Evolutionary conservation across 2,888 invertebrate species (phyloP), one percentile per base, ranked within the genome.

Genomic region (Allophyes oxyacanthae): DNA sequence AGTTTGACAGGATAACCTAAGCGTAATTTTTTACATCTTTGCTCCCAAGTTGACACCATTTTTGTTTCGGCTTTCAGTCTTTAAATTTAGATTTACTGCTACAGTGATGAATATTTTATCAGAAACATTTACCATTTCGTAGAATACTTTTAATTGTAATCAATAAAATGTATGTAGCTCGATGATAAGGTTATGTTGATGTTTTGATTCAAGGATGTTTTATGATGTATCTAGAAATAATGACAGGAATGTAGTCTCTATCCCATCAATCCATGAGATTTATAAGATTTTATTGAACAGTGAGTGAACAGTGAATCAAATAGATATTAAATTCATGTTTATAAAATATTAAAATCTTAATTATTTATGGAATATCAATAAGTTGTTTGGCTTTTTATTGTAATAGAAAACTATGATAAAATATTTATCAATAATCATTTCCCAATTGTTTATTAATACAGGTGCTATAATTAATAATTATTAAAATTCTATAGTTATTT

Each of bases 131-230:
- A 25, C 9, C 48, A 13, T 57, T 62, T 55, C 33, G 13, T 41
- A n/a, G 11, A 56, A 20, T n/a, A 36, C 28, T 28, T 38, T 55
- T 3, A 51, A 26, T 57, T 5, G 14, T 40, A 30, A 45, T 45
- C 28, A 51, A 6, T 40, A 43, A 52, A 57, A 59, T 49, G 26
- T 69, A 59, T 49, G 26, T 69, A 74, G 44, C 55, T 68, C 73
- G 49, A 62, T 71, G 71, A 71, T 89, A 87, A 93, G 93, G 94
- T 94, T 94, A 94, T 94, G 94, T 94, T 94, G 91, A 93, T 93
- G 94, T 94, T 94, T 92, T 93, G 92, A 78, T 91, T 86, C 75
- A 74, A 79, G 76, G 81, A 81, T 83, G 78, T 77, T 75, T 6
- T 56, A 62, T 30, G 64, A 64, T 63, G 68, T 54, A 54, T 41